A percentile compares a stretch with the other conserved stretches of the same genome.
Evolutionary conservation across 2,113 vertebrate genomes (phyloP).

Genomic region (Melanerpes formicivorus): DNA sequence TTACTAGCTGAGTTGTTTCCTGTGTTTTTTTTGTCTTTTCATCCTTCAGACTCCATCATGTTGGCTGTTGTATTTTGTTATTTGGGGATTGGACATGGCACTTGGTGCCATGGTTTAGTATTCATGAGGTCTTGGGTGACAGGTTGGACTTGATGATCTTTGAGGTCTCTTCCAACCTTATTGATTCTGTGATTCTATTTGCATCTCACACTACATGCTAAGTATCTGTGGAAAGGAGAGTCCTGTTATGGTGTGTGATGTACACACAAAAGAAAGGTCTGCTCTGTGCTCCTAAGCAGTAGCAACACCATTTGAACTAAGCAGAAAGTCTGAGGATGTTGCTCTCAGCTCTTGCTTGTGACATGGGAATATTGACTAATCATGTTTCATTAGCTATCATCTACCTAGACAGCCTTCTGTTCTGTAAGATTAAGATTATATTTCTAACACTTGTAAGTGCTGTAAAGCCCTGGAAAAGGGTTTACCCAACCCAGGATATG

Average conservation of each 20-base stretch:
- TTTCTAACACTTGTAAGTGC: not conserved
- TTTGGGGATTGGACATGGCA: not conserved
- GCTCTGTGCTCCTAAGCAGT: not conserved
- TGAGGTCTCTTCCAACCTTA: no score
- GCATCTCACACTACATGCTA: not conserved
- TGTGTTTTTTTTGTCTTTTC: constrained; percentile 43
- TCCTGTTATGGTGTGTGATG: not conserved
- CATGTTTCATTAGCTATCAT: not conserved
- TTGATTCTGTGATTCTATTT: not conserved
- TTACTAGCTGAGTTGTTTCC: constrained; percentile 7
- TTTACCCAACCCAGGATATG: not conserved
- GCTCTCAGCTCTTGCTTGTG: constrained; percentile 3
- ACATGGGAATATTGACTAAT: not conserved
- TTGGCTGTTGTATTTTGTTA: not conserved
- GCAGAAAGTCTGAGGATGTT: constrained; percentile 50
- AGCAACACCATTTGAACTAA: not conserved
- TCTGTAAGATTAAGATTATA: not conserved
- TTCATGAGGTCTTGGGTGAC: no score
- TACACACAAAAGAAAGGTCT: not conserved
- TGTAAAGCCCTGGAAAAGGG: not conserved
- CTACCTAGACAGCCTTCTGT: not conserved
- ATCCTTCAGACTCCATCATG: constrained; percentile 9
- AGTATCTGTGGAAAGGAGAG: not conserved
- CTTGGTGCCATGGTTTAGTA: no score
- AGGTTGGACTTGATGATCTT: no score